phyloP scores from a whole-genome alignment of 64 coral and sea anemone species.

The Dendronephthya gigantea region DNA sequence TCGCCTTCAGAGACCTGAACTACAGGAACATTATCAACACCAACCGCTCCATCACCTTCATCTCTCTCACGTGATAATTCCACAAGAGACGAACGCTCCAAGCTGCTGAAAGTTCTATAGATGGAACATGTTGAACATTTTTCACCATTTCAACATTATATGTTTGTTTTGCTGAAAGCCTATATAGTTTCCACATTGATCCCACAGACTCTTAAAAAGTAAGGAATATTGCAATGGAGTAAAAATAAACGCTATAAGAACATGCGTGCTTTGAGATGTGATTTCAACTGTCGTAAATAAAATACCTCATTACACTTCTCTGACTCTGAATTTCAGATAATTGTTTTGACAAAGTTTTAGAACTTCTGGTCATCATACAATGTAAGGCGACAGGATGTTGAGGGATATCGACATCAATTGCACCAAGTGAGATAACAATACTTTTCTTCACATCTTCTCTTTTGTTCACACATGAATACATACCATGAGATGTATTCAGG shows the following conservation, averaged over 20 bases:
- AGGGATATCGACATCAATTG: constrained; percentile 84
- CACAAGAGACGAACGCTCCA: constrained; percentile 8
- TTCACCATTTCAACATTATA: no score
- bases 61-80: neutral
- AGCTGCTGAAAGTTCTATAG: neutral
- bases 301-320: constrained; percentile 84
- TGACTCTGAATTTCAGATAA: constrained; percentile 85
- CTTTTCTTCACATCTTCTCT: constrained; percentile 49
- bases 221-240: no score
- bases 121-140: neutral
- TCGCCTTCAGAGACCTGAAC: neutral
- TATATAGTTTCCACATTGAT: no score
- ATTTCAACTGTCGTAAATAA: no score
- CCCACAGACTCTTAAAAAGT: no score
- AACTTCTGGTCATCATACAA: constrained; percentile 95
- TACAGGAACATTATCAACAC: neutral
- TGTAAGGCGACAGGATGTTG: constrained; percentile 94
- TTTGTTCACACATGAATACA: constrained; percentile 59
- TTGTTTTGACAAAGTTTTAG: constrained; percentile 64
- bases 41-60: neutral
- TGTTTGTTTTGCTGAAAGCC: no score
- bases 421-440: constrained; percentile 65
- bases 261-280: no score
- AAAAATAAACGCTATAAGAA: no score
- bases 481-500: constrained; percentile 64